Percentiles rank a stretch among this genome's conserved stretches.
phyloP scores from a whole-genome alignment of 2,113 vertebrate species.

The Camelus bactrianus region DNA sequence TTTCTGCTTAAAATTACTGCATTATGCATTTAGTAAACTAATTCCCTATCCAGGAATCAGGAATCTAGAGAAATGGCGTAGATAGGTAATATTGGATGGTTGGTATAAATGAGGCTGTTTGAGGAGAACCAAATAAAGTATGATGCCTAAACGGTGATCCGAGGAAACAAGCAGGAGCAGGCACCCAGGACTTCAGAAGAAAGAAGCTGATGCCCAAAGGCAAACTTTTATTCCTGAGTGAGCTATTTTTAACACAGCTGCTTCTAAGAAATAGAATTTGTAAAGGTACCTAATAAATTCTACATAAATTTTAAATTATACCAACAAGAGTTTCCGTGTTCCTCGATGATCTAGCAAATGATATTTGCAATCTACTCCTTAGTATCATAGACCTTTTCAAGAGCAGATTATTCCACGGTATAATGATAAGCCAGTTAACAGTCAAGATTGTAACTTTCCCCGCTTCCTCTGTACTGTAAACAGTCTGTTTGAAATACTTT shows the following conservation, averaged over 20 bases:
- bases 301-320: neutral
- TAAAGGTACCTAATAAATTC: slow-evolving; percentile 40
- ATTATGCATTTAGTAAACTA: neutral
- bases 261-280: slow-evolving; percentile 39
- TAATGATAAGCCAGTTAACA: slow-evolving; percentile 21
- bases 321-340: neutral
- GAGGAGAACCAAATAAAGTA: neutral
- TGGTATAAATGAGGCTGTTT: neutral
- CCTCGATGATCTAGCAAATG: neutral
- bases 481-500: slow-evolving; percentile 59
- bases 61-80: neutral
- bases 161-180: neutral
- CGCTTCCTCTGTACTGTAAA: slow-evolving; percentile 45
- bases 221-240: neutral
- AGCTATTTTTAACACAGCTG: slow-evolving; percentile 49
- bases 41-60: neutral
- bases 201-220: neutral
- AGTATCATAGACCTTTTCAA: slow-evolving; percentile 37
- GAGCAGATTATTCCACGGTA: neutral
- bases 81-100: neutral
- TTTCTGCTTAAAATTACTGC: neutral
- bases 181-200: neutral
- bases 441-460: slow-evolving; percentile 19
- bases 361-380: neutral
- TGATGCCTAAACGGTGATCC: neutral